Percentiles rank a stretch among this genome's conserved stretches.
Conservation (phyloP, 2,797 vertebrate species). For the Tiaroga cobitis region DNA sequence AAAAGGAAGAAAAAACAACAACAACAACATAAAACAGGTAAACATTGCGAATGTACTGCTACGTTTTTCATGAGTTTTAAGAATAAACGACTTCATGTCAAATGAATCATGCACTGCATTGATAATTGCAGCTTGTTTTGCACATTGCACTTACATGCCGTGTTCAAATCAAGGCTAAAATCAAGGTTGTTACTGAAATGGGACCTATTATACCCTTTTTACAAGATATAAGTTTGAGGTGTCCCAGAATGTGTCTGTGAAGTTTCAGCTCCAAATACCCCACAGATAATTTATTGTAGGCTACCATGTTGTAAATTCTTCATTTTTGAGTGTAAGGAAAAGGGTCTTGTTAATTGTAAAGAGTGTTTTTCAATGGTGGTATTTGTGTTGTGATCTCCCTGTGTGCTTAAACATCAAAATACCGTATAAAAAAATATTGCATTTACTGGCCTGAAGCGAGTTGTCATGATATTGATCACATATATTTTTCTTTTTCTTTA, state of each 20-base stretch:
- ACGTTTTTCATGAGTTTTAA: neutral
- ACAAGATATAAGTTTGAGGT: neutral
- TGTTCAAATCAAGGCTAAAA: neutral
- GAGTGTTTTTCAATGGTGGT: too few relatives aligned
- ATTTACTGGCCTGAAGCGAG: neutral
- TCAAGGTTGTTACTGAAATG: neutral
- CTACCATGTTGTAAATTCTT: too few relatives aligned
- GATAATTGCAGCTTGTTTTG: neutral
- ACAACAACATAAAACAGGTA: neutral
- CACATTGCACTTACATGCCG: neutral
- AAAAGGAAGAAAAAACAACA: neutral
- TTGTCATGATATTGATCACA: neutral
- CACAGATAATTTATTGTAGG: too few relatives aligned
- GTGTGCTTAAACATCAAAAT: too few relatives aligned
- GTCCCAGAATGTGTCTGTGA: too few relatives aligned
- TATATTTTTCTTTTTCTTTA: neutral
- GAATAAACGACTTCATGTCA: neutral
- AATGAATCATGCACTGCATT: neutral
- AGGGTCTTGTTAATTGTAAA: too few relatives aligned
- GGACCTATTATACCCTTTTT: too few relatives aligned
- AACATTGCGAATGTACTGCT: constrained; percentile 40
- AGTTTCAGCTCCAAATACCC: too few relatives aligned
- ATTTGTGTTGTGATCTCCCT: too few relatives aligned
- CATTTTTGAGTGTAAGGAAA: too few relatives aligned
- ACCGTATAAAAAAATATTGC: neutral